phyloP scores from a whole-genome alignment of 2,113 vertebrate species.

The human (Homo sapiens) region DNA sequence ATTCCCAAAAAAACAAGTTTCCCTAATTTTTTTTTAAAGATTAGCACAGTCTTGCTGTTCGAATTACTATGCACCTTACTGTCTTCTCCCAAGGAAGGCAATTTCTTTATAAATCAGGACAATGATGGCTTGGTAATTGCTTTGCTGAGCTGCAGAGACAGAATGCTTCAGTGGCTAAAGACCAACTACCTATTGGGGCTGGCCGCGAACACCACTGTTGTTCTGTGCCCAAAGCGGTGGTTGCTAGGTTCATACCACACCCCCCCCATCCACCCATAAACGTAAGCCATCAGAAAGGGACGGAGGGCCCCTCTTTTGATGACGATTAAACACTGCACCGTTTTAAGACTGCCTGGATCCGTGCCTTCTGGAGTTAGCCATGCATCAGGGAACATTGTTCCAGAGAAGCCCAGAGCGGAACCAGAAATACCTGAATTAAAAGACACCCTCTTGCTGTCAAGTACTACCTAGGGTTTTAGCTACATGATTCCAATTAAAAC shows the following conservation, averaged over 20 bases:
- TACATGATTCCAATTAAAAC: constrained; percentile 65
- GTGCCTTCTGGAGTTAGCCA: not conserved
- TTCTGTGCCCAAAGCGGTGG: rapidly evolving
- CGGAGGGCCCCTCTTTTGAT: rapidly evolving
- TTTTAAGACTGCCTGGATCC: not conserved
- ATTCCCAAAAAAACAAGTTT: constrained; percentile 13
- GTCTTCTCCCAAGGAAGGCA: constrained; percentile 40
- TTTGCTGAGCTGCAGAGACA: constrained; percentile 26
- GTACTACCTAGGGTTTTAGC: constrained; percentile 60
- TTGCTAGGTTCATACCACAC: rapidly evolving
- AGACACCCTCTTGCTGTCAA: constrained; percentile 29
- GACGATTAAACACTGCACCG: not conserved
- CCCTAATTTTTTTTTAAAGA: not conserved
- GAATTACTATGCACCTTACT: not conserved
- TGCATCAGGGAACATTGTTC: not conserved
- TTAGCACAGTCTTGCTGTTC: constrained; percentile 19
- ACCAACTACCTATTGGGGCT: not conserved
- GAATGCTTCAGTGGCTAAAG: constrained; percentile 42
- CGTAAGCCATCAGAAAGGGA: not conserved
- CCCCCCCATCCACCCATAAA: rapidly evolving
- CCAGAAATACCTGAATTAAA: constrained; percentile 36
- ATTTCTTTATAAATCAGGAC: constrained; percentile 57
- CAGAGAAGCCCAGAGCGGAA: not conserved
- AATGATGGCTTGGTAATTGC: constrained; percentile 19
- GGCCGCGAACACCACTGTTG: not conserved